Percentiles rank a stretch among this genome's conserved stretches.
Evolutionary conservation across 2,888 invertebrate species (phyloP).

Genomic region (Epinotia bilunana): DNA sequence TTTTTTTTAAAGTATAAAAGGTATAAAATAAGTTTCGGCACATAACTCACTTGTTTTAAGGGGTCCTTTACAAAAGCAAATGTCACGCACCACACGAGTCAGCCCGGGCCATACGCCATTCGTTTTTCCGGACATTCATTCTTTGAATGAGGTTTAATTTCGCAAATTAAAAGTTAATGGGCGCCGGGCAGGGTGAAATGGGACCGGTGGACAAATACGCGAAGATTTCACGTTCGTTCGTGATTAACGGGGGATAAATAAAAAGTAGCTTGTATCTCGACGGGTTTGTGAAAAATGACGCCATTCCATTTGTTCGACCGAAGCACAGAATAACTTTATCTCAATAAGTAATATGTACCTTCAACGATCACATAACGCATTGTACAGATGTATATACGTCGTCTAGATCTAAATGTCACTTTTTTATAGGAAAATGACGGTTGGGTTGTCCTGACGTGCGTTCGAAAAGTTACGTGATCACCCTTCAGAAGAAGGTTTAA

Average conservation of each 20-base stretch:
- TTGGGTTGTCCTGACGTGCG: too few relatives aligned
- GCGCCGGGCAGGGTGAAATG: constrained; percentile 21
- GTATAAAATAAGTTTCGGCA: background rate
- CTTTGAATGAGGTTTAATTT: constrained; percentile 43
- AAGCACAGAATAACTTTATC: background rate
- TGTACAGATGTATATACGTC: too few relatives aligned
- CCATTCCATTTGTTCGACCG: background rate
- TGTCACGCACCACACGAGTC: constrained; percentile 31
- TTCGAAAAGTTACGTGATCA: too few relatives aligned
- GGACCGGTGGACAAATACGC: constrained; percentile 21
- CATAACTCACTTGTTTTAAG: constrained; percentile 2
- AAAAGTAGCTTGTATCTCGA: background rate
- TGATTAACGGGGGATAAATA: constrained; percentile 27
- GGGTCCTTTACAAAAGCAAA: constrained; percentile 22
- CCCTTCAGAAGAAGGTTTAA: too few relatives aligned
- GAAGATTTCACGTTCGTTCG: constrained; percentile 33
- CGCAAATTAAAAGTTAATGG: constrained; percentile 42
- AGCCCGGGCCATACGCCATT: constrained; percentile 21
- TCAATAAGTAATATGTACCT: too few relatives aligned
- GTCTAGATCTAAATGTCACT: too few relatives aligned
- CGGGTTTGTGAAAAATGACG: constrained; percentile 1
- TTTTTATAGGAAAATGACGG: too few relatives aligned
- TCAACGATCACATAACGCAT: too few relatives aligned
- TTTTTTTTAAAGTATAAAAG: background rate
- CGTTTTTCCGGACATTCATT: constrained; percentile 28